Evolutionary conservation across 2,113 vertebrate genomes (phyloP).

Genomic region (Syngnathus floridae): DNA sequence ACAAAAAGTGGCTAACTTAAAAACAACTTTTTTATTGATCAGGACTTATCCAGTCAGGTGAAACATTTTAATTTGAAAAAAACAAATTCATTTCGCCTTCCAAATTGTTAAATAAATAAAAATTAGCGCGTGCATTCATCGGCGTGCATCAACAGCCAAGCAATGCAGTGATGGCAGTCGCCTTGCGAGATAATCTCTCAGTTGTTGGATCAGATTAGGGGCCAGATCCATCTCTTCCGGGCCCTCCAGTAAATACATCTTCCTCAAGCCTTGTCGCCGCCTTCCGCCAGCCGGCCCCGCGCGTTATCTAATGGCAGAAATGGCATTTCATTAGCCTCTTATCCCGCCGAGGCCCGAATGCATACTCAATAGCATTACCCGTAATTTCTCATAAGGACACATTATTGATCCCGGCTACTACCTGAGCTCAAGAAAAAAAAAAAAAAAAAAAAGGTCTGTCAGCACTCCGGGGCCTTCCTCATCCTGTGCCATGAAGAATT

Average conservation of each 20-base stretch:
- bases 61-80: too few relatives aligned
- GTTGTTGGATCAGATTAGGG: constrained; percentile 68
- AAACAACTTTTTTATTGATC: too few relatives aligned
- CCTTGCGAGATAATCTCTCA: constrained; percentile 39
- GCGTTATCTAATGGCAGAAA: constrained; percentile 87
- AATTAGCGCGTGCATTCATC: neutral
- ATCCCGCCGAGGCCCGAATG: constrained; percentile 84
- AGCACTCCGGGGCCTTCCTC: constrained; percentile 80
- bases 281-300: constrained; percentile 63
- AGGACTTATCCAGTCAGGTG: too few relatives aligned
- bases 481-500: constrained; percentile 91
- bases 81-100: neutral
- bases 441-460: constrained; percentile 82
- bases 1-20: too few relatives aligned
- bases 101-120: neutral
- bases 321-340: constrained; percentile 98
- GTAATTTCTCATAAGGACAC: constrained; percentile 99
- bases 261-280: constrained; percentile 77
- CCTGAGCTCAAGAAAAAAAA: constrained; percentile 73
- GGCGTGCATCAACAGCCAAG: constrained; percentile 2
- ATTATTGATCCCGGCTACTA: constrained; percentile 88
- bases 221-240: constrained; percentile 79
- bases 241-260: constrained; percentile 77
- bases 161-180: constrained; percentile 24
- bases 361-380: constrained; percentile 92